phyloP scores from a whole-genome alignment of 2,888 invertebrate genomes.

The Melolontha melolontha region DNA sequence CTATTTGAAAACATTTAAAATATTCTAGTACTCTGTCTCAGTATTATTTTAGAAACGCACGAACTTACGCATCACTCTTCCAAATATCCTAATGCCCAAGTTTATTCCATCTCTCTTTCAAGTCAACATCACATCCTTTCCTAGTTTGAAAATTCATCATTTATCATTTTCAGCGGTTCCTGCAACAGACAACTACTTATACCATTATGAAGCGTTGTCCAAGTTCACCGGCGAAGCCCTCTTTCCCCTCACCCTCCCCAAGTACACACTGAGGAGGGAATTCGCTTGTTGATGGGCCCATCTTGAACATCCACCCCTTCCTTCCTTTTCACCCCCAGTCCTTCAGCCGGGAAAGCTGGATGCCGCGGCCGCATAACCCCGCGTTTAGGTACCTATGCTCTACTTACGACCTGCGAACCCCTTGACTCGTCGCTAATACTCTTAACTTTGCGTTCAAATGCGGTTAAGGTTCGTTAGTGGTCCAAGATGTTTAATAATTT shows the following conservation, averaged over 20 bases:
- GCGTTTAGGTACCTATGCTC: no score
- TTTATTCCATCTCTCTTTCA: no score
- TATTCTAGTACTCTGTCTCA: no score
- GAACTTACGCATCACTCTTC: no score
- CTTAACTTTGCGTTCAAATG: slow-evolving; percentile 42
- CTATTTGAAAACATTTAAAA: no score
- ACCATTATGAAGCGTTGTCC: slow-evolving; percentile 53
- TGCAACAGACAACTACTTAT: slow-evolving; percentile 52
- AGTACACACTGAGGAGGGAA: no score
- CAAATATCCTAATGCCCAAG: no score
- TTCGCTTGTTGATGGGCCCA: slow-evolving; percentile 1
- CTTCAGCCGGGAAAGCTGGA: no score
- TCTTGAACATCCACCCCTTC: not conserved
- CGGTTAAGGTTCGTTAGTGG: slow-evolving; percentile 48
- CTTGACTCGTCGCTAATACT: slow-evolving; percentile 44
- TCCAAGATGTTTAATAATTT: slow-evolving; percentile 49
- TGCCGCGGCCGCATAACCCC: no score
- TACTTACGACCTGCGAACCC: slow-evolving; percentile 29
- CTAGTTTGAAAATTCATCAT: slow-evolving; percentile 50
- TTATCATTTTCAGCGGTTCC: slow-evolving; percentile 51
- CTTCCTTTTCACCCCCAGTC: no score
- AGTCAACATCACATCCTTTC: not conserved
- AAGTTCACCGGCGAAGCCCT: slow-evolving; percentile 42
- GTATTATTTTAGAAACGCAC: no score
- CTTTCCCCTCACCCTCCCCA: no score